Base-by-base conservation (phyloP, 1,140 invertebrate species). In the Battus philenor region DNA sequence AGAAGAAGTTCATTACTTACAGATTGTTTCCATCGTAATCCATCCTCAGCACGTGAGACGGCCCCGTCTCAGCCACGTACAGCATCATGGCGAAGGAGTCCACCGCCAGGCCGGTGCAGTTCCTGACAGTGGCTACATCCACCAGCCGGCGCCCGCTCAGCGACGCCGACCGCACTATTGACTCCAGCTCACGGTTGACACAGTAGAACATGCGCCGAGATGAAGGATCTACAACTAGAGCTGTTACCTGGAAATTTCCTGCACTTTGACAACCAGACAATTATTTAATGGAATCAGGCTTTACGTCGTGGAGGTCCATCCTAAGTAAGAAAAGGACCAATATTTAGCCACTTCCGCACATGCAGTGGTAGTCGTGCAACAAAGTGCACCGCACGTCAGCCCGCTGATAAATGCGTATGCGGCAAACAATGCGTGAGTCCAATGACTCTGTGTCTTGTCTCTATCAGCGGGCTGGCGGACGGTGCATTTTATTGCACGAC, bases 51-150 rank as follows among this genome's bases (percentile, higher is more conserved):
- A 96, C 88, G 4, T 88, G 6, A 67, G 64, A 68, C 87, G 89
- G 49, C 1, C 48, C 50, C 26, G 89, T 78, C 67, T 94, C 93
- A 0, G 89, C 86, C 72, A 90, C 93, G 65, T 94, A 96, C 0
- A 96, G 59, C 24, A 86, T 63, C 47, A 87, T 84, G 46, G 88
- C 90, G 45, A 91, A 87, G 33, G 89, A 82, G 84, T 95, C 93
- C 18, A 89, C 86, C 0, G 92, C 86, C 0, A 96, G 51, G 0
- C 91, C 91, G 1, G 87, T 88, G 7, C 94, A 90, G 61, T 90
- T 62, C 0, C 39, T 16, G 0, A 62, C 48, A 0, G 52, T 44
- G 0, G 49, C 47, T 17, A 78, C 24, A 27, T 70, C 55, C 0
- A 32, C 12, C 0, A 51, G 36, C 3, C 50, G 11, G 0, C 47